Conservation (phyloP, 2,888 invertebrate species). For the Lepidocyrtinus sp. region DNA sequence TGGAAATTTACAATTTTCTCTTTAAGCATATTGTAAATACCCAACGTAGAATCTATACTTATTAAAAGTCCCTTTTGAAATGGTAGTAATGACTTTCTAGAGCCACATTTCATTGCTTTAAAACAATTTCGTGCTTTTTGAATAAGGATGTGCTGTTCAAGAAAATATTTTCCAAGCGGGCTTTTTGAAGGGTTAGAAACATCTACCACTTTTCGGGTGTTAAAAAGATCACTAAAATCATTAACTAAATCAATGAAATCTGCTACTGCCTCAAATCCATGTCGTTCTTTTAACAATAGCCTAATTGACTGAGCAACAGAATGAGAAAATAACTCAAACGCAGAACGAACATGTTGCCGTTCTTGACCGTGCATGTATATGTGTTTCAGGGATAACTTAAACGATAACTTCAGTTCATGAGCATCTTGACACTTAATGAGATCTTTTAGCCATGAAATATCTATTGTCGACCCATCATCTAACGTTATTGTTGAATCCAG, state of each 20-base stretch:
- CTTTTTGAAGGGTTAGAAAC: not conserved
- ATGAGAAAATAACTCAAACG: constrained; percentile 21
- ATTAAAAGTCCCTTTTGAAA: constrained; percentile 12
- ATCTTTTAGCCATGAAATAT: constrained; percentile 13
- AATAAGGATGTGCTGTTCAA: not conserved
- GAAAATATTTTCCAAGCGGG: not conserved
- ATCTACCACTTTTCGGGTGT: not conserved
- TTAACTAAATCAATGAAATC: constrained; percentile 22
- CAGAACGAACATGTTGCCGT: constrained; percentile 25
- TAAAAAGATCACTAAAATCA: constrained; percentile 21
- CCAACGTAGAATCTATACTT: not conserved
- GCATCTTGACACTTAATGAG: not conserved
- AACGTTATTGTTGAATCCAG: constrained; percentile 14
- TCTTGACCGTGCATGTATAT: not conserved
- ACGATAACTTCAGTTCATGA: not conserved
- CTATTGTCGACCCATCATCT: not conserved
- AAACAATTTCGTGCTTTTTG: not conserved
- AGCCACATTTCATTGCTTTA: not conserved
- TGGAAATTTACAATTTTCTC: not conserved
- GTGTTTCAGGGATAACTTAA: not conserved
- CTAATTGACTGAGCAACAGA: constrained; percentile 1
- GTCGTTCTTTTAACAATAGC: not conserved
- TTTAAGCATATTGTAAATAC: not conserved
- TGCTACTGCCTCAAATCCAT: not conserved
- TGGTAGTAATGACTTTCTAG: not conserved